Evolutionary conservation across 2,797 vertebrate species (phyloP).

Genomic region (Tragelaphus eurycerus): DNA sequence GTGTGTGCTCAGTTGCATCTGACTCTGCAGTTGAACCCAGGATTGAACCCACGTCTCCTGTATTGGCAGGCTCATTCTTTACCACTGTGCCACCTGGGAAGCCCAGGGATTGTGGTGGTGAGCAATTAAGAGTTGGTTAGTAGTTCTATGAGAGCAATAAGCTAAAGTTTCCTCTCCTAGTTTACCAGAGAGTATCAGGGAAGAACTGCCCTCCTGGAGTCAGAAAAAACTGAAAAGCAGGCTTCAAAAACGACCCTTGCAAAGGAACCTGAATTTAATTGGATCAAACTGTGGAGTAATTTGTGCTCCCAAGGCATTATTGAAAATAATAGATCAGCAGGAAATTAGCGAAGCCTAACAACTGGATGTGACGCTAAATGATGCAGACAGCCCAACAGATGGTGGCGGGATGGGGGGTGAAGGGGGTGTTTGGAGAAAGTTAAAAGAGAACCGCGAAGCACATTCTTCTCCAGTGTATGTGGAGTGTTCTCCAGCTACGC

Average conservation of each 20-base stretch:
- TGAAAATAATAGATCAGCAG: background rate
- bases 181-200: background rate
- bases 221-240: background rate
- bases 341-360: background rate
- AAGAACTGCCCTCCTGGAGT: background rate
- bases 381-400: background rate
- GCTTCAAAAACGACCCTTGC: background rate
- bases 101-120: background rate
- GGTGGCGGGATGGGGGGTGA: background rate
- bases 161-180: background rate
- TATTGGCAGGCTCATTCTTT: background rate
- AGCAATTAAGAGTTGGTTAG: background rate
- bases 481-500: background rate
- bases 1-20: background rate
- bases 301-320: background rate
- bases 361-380: background rate
- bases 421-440: background rate
- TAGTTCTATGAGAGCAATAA: background rate
- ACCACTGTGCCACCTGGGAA: background rate
- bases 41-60: background rate
- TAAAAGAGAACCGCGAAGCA: background rate
- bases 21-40: background rate
- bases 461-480: background rate
- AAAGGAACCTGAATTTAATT: background rate
- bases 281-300: background rate